Percentiles rank a stretch among this genome's conserved stretches.
These are phyloP conservation scores for Amphilophus citrinellus DNA, from an alignment of 2,113 vertebrate species.

Conservation along the genomic window DNA sequence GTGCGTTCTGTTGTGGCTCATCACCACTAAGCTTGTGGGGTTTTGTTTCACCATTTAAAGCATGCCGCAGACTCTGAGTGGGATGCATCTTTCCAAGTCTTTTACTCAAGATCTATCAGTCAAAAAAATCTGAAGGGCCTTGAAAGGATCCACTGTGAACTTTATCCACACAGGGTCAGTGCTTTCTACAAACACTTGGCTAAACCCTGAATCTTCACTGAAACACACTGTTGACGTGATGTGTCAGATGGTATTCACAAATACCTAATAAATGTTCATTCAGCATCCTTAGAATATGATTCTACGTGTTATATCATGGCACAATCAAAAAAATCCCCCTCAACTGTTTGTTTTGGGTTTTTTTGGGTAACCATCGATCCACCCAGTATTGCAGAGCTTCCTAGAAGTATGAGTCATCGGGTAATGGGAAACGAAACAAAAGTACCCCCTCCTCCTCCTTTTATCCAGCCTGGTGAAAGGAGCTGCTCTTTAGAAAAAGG, in stretches of 20 bases:
- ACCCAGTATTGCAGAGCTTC: slow-evolving; percentile 17
- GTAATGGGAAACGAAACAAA: slow-evolving; percentile 37
- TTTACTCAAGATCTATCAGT: slow-evolving; percentile 12
- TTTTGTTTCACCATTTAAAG: neutral
- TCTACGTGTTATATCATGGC: neutral
- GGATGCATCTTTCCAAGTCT: slow-evolving; percentile 10
- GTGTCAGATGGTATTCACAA: neutral
- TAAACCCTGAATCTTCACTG: neutral
- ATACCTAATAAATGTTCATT: neutral
- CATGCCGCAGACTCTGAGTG: neutral
- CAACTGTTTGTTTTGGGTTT: neutral
- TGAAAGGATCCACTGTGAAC: neutral
- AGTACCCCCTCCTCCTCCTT: neutral
- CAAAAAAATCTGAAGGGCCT: neutral
- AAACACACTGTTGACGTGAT: neutral
- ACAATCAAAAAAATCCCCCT: neutral
- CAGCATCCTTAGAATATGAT: neutral
- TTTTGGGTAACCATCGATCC: slow-evolving; percentile 7
- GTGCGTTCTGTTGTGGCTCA: neutral
- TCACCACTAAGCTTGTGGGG: neutral
- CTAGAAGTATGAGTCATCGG: slow-evolving; percentile 53
- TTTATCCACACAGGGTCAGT: neutral
- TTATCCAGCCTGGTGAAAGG: slow-evolving; percentile 23
- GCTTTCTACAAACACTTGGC: neutral
- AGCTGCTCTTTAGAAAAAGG: slow-evolving; percentile 35